Evolutionary conservation across 2,113 vertebrate genomes (phyloP), one percentile per base, ranked within the genome.

Genomic region (Campylomormyrus tamandua): DNA sequence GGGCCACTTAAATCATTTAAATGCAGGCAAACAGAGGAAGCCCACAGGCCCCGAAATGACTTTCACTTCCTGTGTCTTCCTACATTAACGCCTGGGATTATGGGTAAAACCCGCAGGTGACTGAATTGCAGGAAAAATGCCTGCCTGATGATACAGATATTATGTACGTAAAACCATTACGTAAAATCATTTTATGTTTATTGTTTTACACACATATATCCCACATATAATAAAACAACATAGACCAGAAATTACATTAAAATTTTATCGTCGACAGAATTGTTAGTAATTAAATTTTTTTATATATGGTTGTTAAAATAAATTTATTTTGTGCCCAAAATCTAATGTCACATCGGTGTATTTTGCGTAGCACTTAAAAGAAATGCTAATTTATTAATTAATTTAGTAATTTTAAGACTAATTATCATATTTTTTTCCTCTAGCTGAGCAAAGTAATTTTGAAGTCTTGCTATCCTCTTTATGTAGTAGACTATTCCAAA

Each of bases 1-100:
- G 96, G 96, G 94, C 95, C 93, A 95, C 96, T 96, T 94, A 95
- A 95, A 93, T n/a, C 94, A 95, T 95, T 97, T 95, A 95, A 94
- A 96, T 95, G 94, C 93, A 94, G 94, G 94, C 92, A 95, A 96
- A 96, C 95, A 96, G 96, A 96, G 96, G 45, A 92, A 89, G 90
- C 31, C 80, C 86, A 93, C 94, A 90, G 90, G 92, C 94, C 94
- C 90, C 94, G 91, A 93, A 95, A 95, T 95, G 84, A 93, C 95
- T 96, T 96, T 96, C 94, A 94, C 95, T 96, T 96, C 74, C 74
- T 95, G 95, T 96, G 95, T 94, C 95, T 95, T 87, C 84, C 92
- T 92, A 94, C 94, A 95, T 95, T 96, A 96, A 96, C 94, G 91
- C 93, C 90, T 92, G 93, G 94, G 92, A 94, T 95, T 96, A 95